Conservation (phyloP, 2,113 vertebrate species). For the Boulengeromyrus knoepffleri region DNA sequence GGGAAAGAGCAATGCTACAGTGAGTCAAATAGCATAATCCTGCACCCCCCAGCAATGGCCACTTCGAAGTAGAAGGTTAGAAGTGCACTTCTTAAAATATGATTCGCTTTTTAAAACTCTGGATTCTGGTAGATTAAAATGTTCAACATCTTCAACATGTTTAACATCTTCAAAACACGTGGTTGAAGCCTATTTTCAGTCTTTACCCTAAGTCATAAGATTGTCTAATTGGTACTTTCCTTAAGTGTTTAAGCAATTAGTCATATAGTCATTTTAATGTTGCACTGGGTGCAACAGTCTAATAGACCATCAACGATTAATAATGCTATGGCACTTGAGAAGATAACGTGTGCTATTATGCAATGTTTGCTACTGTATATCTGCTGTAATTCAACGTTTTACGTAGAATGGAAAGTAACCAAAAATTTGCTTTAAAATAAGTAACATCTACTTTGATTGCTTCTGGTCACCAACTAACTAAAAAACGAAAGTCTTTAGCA, state of each 20-base stretch:
- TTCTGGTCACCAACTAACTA: background rate
- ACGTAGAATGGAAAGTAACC: background rate
- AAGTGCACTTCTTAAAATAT: background rate
- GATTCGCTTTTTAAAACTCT: background rate
- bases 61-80: background rate
- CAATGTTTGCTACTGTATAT: background rate
- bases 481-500: background rate
- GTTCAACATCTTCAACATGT: background rate
- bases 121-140: background rate
- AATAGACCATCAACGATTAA: background rate
- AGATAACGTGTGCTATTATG: background rate
- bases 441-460: background rate
- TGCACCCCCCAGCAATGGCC: background rate
- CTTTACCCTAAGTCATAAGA: background rate
- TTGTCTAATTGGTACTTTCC: background rate
- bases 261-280: background rate
- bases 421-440: background rate
- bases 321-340: background rate
- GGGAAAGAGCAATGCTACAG: background rate
- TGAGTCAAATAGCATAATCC: background rate
- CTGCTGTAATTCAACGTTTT: background rate
- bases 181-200: background rate
- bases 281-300: background rate
- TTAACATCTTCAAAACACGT: background rate
- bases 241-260: background rate